A percentile compares a stretch with the other conserved stretches of the same genome.
These are phyloP conservation scores for Phortica okadai DNA, from an alignment of 2,888 invertebrate species.

Conservation along the genomic window DNA sequence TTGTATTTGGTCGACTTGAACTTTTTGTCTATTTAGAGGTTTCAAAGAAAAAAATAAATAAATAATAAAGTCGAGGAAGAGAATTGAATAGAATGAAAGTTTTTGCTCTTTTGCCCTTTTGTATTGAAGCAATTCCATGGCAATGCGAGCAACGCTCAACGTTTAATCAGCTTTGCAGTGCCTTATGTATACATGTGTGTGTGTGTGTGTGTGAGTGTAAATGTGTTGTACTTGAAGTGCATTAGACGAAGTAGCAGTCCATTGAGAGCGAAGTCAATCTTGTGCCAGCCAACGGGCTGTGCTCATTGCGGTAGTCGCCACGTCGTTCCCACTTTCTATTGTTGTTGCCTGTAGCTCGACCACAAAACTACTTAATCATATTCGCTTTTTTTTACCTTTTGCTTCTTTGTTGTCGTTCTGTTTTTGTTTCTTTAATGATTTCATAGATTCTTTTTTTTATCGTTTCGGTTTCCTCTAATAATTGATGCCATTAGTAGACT, in stretches of 20 bases:
- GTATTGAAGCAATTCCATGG: slow-evolving; percentile 53
- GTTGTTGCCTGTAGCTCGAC: not conserved
- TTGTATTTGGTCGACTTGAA: not conserved
- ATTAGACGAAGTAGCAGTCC: slow-evolving; percentile 1
- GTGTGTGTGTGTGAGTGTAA: slow-evolving; percentile 5
- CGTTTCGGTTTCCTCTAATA: slow-evolving; percentile 42
- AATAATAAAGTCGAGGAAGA: not conserved
- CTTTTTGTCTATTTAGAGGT: slow-evolving; percentile 3
- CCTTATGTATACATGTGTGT: slow-evolving; percentile 29
- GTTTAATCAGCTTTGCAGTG: slow-evolving; percentile 29
- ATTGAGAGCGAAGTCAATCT: slow-evolving; percentile 1
- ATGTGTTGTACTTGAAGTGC: slow-evolving; percentile 30
- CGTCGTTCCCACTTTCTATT: not conserved
- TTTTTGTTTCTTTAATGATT: slow-evolving; percentile 18
- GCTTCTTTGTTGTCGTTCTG: not conserved
- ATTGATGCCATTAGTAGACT: slow-evolving; percentile 70
- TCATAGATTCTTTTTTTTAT: slow-evolving; percentile 16
- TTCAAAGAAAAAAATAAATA: slow-evolving; percentile 2
- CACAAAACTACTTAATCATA: slow-evolving; percentile 10
- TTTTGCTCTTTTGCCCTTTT: slow-evolving; percentile 50
- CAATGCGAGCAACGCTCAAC: slow-evolving; percentile 7
- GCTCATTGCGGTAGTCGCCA: not conserved
- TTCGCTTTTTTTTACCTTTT: not conserved
- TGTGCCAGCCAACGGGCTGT: not conserved
- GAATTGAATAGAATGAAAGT: not conserved